Conservation (phyloP, 2,888 invertebrate species). For the Rhyacophila evoluta region DNA sequence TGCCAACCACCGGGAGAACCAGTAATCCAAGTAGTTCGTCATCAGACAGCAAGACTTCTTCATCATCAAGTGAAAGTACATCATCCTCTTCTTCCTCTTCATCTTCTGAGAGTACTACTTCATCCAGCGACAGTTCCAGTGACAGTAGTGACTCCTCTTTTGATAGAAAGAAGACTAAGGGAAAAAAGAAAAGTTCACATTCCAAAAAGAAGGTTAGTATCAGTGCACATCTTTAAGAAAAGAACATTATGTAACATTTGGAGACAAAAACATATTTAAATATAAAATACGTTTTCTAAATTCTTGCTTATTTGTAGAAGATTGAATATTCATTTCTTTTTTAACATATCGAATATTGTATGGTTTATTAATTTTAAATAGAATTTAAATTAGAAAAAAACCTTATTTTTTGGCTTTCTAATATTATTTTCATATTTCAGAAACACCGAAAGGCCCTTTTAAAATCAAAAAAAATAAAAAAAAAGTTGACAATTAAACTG, state of each 20-base stretch:
- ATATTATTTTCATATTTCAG: neutral
- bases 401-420: too few relatives aligned
- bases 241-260: too few relatives aligned
- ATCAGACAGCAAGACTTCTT: neutral
- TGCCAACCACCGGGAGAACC: neutral
- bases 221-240: too few relatives aligned
- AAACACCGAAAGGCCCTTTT: constrained; percentile 18
- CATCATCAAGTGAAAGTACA: constrained; percentile 26
- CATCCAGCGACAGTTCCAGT: constrained; percentile 15
- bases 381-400: too few relatives aligned
- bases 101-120: neutral
- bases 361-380: too few relatives aligned
- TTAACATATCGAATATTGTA: too few relatives aligned
- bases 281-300: too few relatives aligned
- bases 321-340: too few relatives aligned
- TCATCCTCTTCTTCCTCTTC: neutral
- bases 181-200: neutral
- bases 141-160: neutral
- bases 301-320: too few relatives aligned
- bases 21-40: neutral
- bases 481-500: constrained; percentile 62
- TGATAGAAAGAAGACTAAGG: neutral
- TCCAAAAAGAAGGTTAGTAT: constrained; percentile 1
- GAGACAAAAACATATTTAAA: too few relatives aligned
- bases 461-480: constrained; percentile 57